These are phyloP conservation scores for Callimorpha dominula DNA, from an alignment of 2,888 invertebrate genomes.

Conservation along the genomic window DNA sequence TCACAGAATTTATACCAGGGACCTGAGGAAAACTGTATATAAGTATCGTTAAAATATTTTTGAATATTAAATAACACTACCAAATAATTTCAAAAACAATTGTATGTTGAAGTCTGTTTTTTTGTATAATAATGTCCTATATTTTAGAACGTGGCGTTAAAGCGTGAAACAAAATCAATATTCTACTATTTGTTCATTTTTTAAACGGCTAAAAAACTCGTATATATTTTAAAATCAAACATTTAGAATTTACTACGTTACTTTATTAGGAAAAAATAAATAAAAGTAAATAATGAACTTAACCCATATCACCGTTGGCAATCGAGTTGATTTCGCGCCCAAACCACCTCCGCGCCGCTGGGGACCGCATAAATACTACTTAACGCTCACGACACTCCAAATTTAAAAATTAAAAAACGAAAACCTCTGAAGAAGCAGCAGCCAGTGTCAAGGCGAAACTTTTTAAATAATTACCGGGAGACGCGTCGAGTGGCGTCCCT, in stretches of 20 bases:
- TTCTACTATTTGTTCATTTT: neutral
- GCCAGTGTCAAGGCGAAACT: conserved; percentile 53
- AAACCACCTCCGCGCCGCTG: conserved; percentile 75
- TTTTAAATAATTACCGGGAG: conserved; percentile 81
- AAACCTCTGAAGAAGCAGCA: conserved; percentile 58
- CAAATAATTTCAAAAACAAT: no score
- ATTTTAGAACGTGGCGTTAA: no score
- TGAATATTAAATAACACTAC: conserved; percentile 10
- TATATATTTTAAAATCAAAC: conserved; percentile 3
- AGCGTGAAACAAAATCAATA: neutral
- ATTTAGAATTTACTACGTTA: conserved; percentile 7
- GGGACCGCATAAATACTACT: conserved; percentile 86
- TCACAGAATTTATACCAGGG: conserved; percentile 77
- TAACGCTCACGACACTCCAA: conserved; percentile 79
- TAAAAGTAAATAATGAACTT: conserved; percentile 42
- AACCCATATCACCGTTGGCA: conserved; percentile 36
- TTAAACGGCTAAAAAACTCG: neutral
- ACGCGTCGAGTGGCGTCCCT: conserved; percentile 81
- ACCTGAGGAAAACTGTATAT: conserved; percentile 45
- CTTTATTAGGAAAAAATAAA: neutral
- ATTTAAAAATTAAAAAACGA: conserved; percentile 69
- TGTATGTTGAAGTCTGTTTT: no score
- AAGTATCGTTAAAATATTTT: conserved; percentile 51
- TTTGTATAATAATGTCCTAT: no score
- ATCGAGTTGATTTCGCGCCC: conserved; percentile 65